Evolutionary conservation across 2,113 vertebrate species (phyloP).

Genomic region (Notothenia coriiceps): DNA sequence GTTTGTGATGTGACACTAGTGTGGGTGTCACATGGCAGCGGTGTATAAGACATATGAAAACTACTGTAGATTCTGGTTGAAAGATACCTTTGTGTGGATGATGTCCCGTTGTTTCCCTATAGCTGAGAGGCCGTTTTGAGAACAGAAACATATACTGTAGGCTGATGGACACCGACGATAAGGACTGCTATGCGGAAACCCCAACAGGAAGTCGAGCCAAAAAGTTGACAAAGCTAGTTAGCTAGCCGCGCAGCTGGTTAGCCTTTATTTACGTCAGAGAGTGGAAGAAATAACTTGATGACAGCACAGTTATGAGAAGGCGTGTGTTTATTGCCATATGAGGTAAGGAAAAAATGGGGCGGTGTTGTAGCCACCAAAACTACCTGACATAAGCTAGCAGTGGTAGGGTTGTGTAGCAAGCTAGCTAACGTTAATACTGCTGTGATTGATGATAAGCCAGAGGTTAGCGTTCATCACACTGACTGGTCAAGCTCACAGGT

Average conservation of each 20-base stretch:
- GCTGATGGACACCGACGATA: slow-evolving; percentile 52
- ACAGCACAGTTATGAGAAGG: slow-evolving; percentile 4
- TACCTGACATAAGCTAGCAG: neutral
- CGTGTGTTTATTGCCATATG: slow-evolving; percentile 5
- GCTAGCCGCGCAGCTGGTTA: slow-evolving; percentile 12
- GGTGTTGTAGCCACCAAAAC: slow-evolving; percentile 13
- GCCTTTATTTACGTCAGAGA: neutral
- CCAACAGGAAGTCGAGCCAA: slow-evolving; percentile 64
- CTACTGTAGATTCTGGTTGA: neutral
- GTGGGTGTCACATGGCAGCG: neutral
- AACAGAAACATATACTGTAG: neutral
- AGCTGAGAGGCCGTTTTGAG: neutral
- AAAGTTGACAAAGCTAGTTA: slow-evolving; percentile 39
- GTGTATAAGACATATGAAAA: neutral
- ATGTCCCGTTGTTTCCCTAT: neutral
- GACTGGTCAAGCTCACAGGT: slow-evolving; percentile 21
- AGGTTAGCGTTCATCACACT: neutral
- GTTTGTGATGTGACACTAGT: slow-evolving; percentile 2
- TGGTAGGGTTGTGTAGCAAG: slow-evolving; percentile 36
- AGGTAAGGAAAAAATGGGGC: slow-evolving; percentile 35
- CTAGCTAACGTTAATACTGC: slow-evolving; percentile 35
- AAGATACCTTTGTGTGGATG: neutral
- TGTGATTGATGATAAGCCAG: neutral
- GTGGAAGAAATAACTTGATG: neutral
- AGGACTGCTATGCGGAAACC: slow-evolving; percentile 74